Conservation (phyloP, 2,797 vertebrate genomes). For the Chrysocyon brachyurus region DNA sequence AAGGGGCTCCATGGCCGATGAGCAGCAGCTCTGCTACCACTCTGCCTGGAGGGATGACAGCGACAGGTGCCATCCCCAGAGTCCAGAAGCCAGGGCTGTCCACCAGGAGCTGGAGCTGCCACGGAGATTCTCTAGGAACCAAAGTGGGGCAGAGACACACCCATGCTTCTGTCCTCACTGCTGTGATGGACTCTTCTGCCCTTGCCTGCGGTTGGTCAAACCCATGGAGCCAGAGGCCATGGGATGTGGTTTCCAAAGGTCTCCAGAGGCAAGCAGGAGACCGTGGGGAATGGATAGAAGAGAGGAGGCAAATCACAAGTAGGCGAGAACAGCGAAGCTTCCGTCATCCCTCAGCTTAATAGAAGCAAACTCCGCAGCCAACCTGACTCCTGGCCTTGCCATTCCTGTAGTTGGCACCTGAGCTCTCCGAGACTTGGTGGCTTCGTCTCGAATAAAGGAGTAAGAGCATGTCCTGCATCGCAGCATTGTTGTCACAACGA, state of each 20-base stretch:
- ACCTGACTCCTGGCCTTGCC: not conserved
- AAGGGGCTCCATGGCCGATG: not conserved
- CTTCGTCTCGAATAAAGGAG: not conserved
- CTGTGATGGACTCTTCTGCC: not conserved
- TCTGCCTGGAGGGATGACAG: not conserved
- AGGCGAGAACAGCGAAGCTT: fast-evolving
- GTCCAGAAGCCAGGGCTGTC: not conserved
- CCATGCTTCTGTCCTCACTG: not conserved
- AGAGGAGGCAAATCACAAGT: not conserved
- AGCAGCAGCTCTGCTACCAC: not conserved
- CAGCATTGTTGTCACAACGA: not conserved
- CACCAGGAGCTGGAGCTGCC: not conserved
- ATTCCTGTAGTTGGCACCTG: too few relatives aligned
- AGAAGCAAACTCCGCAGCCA: fast-evolving
- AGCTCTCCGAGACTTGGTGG: not conserved
- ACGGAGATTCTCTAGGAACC: not conserved
- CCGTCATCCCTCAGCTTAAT: fast-evolving
- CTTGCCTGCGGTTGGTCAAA: not conserved
- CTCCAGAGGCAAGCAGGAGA: not conserved
- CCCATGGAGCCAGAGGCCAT: not conserved
- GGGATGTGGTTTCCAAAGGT: not conserved
- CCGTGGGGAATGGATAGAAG: not conserved
- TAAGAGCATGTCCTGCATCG: not conserved
- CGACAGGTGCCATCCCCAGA: not conserved
- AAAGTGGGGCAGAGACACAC: fast-evolving